Base-by-base conservation (phyloP, 2,888 invertebrate species). In the Euphydryas editha region DNA sequence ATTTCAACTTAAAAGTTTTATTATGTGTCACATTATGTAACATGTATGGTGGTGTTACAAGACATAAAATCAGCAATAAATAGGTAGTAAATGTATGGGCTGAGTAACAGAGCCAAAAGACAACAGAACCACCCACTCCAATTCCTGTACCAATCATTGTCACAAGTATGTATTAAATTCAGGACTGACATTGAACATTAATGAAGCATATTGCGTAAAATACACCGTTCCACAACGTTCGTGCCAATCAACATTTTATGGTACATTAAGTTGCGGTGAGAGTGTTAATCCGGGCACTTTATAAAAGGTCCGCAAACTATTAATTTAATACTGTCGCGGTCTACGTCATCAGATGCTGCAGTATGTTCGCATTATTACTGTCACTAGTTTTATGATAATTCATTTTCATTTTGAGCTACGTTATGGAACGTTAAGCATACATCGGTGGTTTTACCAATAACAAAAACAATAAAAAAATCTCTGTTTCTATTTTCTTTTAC, bases 251-350 rank as follows among this genome's bases (percentile, higher is more conserved):
- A 44, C 61, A 54, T 61, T 49, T 37, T 30, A 49, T 62, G 36
- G 7, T 24, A 11, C 21, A 30, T 54, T 54, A 54, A 54, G 71
- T 67, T 65, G 65, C 67, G 70, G 64, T 17, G 56, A 39, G 47
- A 60, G 66, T 72, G 76, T 76, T 73, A 76, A 75, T 73, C 76
- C 77, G 72, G 70, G 71, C 80, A 76, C 79, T 74, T 75, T 73
- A 78, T 78, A 77, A 72, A 73, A 73, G 71, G 56, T 59, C 83
- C 81, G 71, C 83, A 75, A 80, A 78, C 83, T 81, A 84, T 84
- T 84, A 83, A 85, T 85, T 81, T 71, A 80, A 81, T 81, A 80
- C 81, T 81, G 72, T 73, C 77, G 72, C 65, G 69, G 58, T 71
- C 44, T 59, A 68, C 73, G 61, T 73, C 73, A 68, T 67, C 39